These are phyloP conservation scores for Onychorhynchus coronatus DNA, from an alignment of 2,113 vertebrate species.

Conservation along the genomic window DNA sequence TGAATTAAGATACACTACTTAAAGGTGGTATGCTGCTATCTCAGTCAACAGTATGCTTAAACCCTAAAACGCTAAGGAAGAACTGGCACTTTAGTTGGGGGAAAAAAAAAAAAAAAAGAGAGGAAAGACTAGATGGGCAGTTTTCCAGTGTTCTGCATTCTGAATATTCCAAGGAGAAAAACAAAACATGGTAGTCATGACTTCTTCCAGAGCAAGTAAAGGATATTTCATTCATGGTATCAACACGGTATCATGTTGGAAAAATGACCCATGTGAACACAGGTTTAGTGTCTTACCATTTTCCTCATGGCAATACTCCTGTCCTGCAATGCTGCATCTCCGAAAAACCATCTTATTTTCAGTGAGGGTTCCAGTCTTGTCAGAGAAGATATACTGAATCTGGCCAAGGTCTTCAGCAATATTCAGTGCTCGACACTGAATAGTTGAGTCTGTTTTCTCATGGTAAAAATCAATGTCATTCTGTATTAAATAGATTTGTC, in stretches of 20 bases:
- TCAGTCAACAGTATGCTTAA: not conserved
- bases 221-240: not conserved
- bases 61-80: not conserved
- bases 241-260: not conserved
- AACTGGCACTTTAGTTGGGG: not conserved
- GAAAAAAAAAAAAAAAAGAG: not conserved
- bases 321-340: constrained; percentile 90
- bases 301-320: constrained; percentile 89
- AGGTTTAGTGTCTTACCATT: constrained; percentile 78
- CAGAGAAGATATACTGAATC: constrained; percentile 93
- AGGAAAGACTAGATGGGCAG: not conserved
- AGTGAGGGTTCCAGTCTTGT: constrained; percentile 96
- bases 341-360: constrained; percentile 98
- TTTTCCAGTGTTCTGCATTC: not conserved
- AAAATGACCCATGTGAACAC: not conserved
- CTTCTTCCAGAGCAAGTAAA: not conserved
- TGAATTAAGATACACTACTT: not conserved
- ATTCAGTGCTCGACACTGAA: constrained; percentile 91
- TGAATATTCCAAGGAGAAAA: not conserved
- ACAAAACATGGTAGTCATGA: not conserved
- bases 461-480: constrained; percentile 89
- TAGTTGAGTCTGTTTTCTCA: constrained; percentile 78
- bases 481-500: constrained; percentile 92
- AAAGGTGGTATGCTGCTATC: not conserved
- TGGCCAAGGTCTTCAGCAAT: constrained; percentile 94